These are phyloP conservation scores for Phaenicophaeus curvirostris DNA, from an alignment of 2,797 vertebrate species.

Conservation along the genomic window DNA sequence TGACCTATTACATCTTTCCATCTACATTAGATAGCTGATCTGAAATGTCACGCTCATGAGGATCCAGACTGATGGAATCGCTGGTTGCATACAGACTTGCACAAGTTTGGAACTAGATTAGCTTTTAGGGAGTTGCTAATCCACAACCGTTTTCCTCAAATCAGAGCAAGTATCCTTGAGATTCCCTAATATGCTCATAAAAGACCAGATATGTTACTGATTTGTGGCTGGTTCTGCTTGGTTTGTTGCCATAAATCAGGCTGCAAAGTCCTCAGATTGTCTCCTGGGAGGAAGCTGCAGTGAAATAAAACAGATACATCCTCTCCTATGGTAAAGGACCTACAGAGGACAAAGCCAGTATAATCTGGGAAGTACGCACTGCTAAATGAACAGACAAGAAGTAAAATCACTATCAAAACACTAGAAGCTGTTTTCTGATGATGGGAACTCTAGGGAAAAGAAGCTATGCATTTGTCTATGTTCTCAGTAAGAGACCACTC, in stretches of 20 bases:
- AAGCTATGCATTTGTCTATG: not conserved
- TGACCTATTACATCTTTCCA: not conserved
- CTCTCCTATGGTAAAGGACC: not conserved
- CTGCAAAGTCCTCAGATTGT: not conserved
- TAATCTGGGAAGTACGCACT: not conserved
- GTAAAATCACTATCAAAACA: not conserved
- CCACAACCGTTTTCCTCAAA: not conserved
- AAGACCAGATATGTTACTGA: not conserved
- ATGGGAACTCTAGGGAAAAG: not conserved
- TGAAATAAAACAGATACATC: constrained; percentile 24
- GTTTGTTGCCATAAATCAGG: not conserved
- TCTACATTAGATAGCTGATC: not conserved
- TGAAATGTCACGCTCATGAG: rapidly evolving
- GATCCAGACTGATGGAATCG: not conserved
- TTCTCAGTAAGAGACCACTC: not conserved
- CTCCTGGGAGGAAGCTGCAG: constrained; percentile 10
- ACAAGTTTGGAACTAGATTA: not conserved
- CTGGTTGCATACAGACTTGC: not conserved
- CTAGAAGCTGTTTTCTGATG: not conserved
- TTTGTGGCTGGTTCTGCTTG: constrained; percentile 2
- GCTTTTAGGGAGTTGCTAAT: not conserved
- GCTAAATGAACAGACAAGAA: not conserved
- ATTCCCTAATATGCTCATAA: not conserved
- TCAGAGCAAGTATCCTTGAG: not conserved
- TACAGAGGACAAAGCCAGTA: not conserved